phyloP scores from a whole-genome alignment of 1,140 invertebrate species.

The Notospermus geniculatus region DNA sequence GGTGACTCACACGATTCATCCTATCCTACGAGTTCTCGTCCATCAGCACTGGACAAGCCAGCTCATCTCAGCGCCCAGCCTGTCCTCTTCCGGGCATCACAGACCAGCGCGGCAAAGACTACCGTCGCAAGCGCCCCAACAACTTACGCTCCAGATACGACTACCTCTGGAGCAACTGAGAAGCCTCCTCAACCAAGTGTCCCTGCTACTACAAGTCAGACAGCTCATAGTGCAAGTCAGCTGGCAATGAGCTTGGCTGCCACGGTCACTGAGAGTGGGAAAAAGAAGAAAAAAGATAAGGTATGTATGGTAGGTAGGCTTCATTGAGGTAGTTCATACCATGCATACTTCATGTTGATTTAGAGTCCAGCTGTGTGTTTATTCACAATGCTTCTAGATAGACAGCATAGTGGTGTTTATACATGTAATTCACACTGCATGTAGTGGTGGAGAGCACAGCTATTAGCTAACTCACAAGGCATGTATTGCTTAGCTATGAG shows the following conservation, averaged over 20 bases:
- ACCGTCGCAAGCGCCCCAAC: not conserved
- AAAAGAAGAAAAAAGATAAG: constrained; percentile 9
- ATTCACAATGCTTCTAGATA: too few relatives aligned
- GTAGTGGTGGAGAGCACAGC: too few relatives aligned
- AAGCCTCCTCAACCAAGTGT: too few relatives aligned
- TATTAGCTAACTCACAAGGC: too few relatives aligned
- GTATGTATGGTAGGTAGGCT: not conserved
- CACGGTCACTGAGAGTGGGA: not conserved
- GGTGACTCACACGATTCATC: too few relatives aligned
- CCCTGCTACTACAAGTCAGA: too few relatives aligned
- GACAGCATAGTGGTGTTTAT: too few relatives aligned
- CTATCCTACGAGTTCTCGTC: not conserved
- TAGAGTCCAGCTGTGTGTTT: too few relatives aligned
- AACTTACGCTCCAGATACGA: not conserved
- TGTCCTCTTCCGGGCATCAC: not conserved
- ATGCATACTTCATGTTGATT: too few relatives aligned
- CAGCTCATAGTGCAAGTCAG: too few relatives aligned
- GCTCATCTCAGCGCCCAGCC: not conserved
- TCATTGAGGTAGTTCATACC: not conserved
- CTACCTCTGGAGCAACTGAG: not conserved
- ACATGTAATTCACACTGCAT: too few relatives aligned
- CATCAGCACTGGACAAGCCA: not conserved
- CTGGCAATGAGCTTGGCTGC: not conserved
- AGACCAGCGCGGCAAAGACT: not conserved
- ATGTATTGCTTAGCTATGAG: too few relatives aligned